Conservation (phyloP, 37 sponge, comb jelly and placozoan species). For the Bolinopsis microptera region DNA sequence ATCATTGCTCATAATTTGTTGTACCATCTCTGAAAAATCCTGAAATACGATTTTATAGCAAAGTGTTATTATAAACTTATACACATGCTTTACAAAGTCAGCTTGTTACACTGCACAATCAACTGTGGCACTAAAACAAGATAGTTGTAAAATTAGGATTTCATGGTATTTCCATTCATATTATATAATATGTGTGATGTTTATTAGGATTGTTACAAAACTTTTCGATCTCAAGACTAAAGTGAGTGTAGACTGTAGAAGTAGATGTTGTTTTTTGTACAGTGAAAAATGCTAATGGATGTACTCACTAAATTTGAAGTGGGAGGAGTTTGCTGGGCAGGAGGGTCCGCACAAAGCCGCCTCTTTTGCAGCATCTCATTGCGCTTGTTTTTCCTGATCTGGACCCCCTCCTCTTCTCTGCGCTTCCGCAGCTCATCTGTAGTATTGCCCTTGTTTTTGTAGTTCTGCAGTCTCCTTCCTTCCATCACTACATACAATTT, state of each 20-base stretch:
- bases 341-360: not conserved
- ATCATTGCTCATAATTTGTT: slow-evolving; percentile 30
- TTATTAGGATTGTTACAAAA: too few species aligned
- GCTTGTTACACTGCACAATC: too few species aligned
- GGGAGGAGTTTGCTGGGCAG: not conserved
- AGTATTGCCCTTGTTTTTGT: slow-evolving; percentile 67
- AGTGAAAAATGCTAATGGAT: too few species aligned
- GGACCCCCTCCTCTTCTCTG: slow-evolving; percentile 68
- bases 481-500: slow-evolving; percentile 19
- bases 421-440: slow-evolving; percentile 54
- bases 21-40: slow-evolving; percentile 51
- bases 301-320: slow-evolving; percentile 10
- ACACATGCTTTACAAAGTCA: too few species aligned
- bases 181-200: too few species aligned
- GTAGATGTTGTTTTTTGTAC: too few species aligned
- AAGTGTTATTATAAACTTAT: too few species aligned
- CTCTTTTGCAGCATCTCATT: slow-evolving; percentile 60
- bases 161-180: too few species aligned
- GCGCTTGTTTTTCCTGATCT: slow-evolving; percentile 68
- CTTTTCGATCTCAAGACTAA: too few species aligned
- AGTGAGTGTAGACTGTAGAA: too few species aligned
- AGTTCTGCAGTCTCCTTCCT: slow-evolving; percentile 25
- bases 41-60: slow-evolving; percentile 7
- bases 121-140: too few species aligned
- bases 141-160: too few species aligned